Base-by-base conservation (phyloP, 2,113 vertebrate genomes). In the Cyanistes caeruleus region DNA sequence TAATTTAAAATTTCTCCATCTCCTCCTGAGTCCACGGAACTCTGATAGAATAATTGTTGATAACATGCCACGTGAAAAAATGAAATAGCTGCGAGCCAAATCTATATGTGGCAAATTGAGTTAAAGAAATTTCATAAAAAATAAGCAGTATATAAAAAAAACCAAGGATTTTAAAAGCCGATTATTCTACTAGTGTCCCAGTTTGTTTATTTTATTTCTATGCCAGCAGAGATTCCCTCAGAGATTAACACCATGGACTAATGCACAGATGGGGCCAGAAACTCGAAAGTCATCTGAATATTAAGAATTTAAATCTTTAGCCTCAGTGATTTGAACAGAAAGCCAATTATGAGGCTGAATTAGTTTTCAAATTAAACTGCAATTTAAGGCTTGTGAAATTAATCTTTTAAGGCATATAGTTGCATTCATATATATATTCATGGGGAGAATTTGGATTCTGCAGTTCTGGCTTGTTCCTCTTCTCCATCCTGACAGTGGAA, bases 271-370 rank as follows among this genome's bases (percentile, higher is more conserved):
- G 97, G 97, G 95, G 91, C 94, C 92, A 93, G 97, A 98, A 98
- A 98, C 98, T 97, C 97, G 95, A 98, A 98, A 98, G 98, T 98
- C 98, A 98, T 98, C 97, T 97, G 97, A 98, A 99, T 99, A 98
- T 99, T 99, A 98, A 98, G 98, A 98, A 98, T 99, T 98, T 98
- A 98, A 99, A 99, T 99, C 98, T 98, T 98, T 98, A 98, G 98
- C 98, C 98, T 98, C 98, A 98, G 98, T 98, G 98, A 98, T 98
- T 99, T 99, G 98, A 98, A 98, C 98, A 98, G 98, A 99, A 99
- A 99, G 98, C 98, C 99, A 99, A 99, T 99, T 99, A 99, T 98
- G 98, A 98, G 98, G 97, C 99, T 99, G 99, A 99, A 99, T 99
- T 99, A 98, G 98, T 99, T 99, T 99, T 98, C 98, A 99, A 99